Base-by-base conservation (phyloP, 2,888 invertebrate genomes). In the Toxonevra muliebris region DNA sequence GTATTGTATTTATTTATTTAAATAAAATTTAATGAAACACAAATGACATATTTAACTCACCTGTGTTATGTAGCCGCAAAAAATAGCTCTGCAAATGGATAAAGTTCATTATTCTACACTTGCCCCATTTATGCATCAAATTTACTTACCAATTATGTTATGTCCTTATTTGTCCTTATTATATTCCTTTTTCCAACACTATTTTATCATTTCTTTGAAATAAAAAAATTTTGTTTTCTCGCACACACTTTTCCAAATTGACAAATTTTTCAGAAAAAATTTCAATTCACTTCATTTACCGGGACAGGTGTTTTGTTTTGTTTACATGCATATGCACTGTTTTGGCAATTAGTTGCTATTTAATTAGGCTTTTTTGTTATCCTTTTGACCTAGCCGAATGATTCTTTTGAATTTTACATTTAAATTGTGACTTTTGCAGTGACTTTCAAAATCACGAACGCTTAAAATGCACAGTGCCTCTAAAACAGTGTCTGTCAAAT, bases 351-450 rank as follows among this genome's bases (percentile, higher is more conserved):
- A 1, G 15, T 20, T 8, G 13, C 43, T 15, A 45, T 45, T 13
- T 4, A 0, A 45, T 0, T 12, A 13, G 43, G 13, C 19, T n/a
- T 45, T 42, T 17, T 20, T 59, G 20, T n/a, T 17, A 1, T 11
- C n/a, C 43, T 59, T 19, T 19, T 30, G 7, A 7, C 30, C 30
- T 30, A 7, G 30, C 30, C 30, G 48, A n/a, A 30, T 40, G 20
- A 17, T 55, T 55, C 20, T 63, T 63, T 63, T 65, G 42, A 65
- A 57, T 45, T 58, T 52, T 11, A 11, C 10, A 4, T 65, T 65
- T 15, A 20, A 59, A 58, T 43, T 8, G 2, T 1, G 11, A 20
- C 11, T 17, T 12, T 2, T 41, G 10, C 53, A 64, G 48, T 57
- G 57, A n/a, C 30, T 12, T 40, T 57, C 57, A 64, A 64, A 64